phyloP scores from a whole-genome alignment of 2,888 invertebrate species.

The Argyra leucocephala region DNA sequence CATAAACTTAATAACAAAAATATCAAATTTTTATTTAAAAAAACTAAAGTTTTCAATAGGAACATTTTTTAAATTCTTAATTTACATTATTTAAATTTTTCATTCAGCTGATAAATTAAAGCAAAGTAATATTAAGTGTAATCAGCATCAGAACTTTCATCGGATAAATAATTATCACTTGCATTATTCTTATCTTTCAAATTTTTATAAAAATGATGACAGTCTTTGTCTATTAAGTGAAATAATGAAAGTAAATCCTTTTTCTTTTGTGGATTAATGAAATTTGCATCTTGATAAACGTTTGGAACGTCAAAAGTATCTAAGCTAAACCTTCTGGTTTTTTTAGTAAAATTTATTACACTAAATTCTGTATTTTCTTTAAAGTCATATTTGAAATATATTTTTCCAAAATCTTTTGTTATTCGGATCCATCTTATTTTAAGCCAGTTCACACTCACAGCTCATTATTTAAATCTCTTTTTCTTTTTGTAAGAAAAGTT shows the following conservation, averaged over 20 bases:
- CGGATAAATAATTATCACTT: too few species aligned
- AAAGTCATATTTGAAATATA: slow-evolving; percentile 4
- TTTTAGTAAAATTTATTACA: background rate
- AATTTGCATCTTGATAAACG: background rate
- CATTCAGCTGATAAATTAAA: too few species aligned
- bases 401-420: background rate
- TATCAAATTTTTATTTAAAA: too few species aligned
- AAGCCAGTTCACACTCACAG: background rate
- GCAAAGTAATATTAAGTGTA: too few species aligned
- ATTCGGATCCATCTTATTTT: background rate
- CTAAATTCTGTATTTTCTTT: background rate
- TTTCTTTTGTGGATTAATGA: background rate
- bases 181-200: too few species aligned
- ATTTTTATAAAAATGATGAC: too few species aligned
- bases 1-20: too few species aligned
- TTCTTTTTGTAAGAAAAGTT: background rate
- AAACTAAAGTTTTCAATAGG: too few species aligned
- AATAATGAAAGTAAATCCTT: background rate
- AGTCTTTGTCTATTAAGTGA: too few species aligned
- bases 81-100: too few species aligned
- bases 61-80: too few species aligned
- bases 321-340: background rate
- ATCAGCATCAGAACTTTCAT: too few species aligned
- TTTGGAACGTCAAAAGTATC: background rate
- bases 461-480: background rate